phyloP scores from a whole-genome alignment of 2,113 vertebrate species.

The Perca fluviatilis region DNA sequence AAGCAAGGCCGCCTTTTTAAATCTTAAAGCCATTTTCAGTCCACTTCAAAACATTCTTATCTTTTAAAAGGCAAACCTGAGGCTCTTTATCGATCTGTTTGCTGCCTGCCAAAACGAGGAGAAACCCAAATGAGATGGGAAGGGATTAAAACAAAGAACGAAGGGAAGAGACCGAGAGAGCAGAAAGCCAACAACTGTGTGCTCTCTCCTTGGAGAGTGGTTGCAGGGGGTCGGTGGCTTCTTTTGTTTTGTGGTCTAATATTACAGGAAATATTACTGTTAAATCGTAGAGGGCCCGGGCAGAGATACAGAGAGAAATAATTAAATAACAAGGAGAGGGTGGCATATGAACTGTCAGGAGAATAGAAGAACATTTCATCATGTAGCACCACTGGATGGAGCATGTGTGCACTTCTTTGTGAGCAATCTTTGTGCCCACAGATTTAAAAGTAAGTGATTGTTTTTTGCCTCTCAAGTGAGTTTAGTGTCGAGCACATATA shows the following conservation, averaged over 20 bases:
- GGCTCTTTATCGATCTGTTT: constrained; percentile 69
- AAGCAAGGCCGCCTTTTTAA: constrained; percentile 27
- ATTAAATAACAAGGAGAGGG: not conserved
- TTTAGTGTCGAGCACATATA: not conserved
- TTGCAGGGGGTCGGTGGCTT: not conserved
- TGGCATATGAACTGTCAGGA: not conserved
- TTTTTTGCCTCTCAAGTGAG: not conserved
- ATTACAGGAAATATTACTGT: not conserved
- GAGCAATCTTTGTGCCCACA: not conserved
- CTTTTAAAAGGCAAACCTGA: constrained; percentile 51
- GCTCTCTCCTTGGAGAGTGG: not conserved
- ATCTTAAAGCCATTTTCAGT: constrained; percentile 21
- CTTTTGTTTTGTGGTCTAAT: not conserved
- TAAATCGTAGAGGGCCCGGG: no score
- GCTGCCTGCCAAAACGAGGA: constrained; percentile 32
- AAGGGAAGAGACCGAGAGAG: no score
- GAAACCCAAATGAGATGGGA: constrained; percentile 43
- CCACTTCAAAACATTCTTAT: constrained; percentile 50
- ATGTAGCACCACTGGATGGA: not conserved
- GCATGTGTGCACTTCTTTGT: not conserved
- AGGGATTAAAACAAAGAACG: constrained; percentile 21
- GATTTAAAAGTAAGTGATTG: not conserved
- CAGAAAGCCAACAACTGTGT: not conserved
- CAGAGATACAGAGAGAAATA: not conserved
- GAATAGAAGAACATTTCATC: not conserved